Base-by-base conservation (phyloP, 2,888 invertebrate genomes). In the Oscheius sp. region DNA sequence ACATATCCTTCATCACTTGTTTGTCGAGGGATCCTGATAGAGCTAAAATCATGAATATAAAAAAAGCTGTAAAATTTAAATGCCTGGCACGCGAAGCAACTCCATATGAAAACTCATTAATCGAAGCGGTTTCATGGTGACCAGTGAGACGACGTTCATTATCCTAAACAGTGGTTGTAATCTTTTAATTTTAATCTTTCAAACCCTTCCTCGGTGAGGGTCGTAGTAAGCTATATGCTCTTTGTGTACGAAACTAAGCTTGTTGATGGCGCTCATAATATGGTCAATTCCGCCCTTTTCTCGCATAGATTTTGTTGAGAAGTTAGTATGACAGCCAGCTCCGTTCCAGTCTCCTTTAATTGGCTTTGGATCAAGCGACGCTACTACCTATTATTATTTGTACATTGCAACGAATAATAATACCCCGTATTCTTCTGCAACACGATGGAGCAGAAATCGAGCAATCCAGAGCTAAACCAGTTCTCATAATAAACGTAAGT, bases 191-290 rank as follows among this genome's bases (percentile, higher is more conserved):
- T 5, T 16, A 25, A 27, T 18, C 5, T 56, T 6, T 18, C 13
- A 16, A 13, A 53, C 43, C 27, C 76, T 78, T 73, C 80, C 80
- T 23, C 76, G 75, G 45, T 82, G 80, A 49, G 84, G 97, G 90
- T 98, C 98, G 90, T 98, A 98, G 81, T 95, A 95, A 89, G 93
- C 93, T 89, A 99, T 98, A 90, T 99, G 98, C 80, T 94, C 93
- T 85, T 93, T 92, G 89, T 99, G 98, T 80, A 93, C 93, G 88
- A 94, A 93, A 79, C 95, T 93, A 82, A 99, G 91, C 90, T 94
- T 95, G 89, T 96, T 95, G 87, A 99, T 97, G 2, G 98, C 98
- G 86, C 93, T 93, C 89, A 98, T 94, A 86, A 99, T 98, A 88
- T 93, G 94, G 86, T 81, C 71, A 49, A 84, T 80, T 87, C 95